phyloP scores from a whole-genome alignment of 2,113 vertebrate genomes.

The Danionella cerebrum region DNA sequence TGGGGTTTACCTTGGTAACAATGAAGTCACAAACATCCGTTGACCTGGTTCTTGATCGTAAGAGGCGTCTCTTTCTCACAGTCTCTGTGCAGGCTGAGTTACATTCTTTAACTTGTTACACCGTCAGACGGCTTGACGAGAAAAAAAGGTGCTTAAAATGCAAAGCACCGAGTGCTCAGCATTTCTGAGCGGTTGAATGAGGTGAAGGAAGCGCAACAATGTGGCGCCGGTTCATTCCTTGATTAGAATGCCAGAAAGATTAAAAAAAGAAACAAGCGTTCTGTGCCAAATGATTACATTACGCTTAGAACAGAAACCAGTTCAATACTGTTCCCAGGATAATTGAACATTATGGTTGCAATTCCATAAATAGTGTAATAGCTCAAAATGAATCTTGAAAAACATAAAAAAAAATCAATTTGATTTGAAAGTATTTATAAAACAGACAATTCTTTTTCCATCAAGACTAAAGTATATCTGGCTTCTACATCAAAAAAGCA shows the following conservation, averaged over 20 bases:
- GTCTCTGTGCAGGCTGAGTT: slow-evolving; percentile 10
- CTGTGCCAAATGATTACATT: too few species aligned
- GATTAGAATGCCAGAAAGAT: background rate
- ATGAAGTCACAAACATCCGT: background rate
- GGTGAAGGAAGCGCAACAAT: background rate
- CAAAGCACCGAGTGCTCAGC: background rate
- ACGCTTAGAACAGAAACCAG: too few species aligned
- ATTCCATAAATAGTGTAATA: too few species aligned
- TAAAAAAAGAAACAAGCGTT: background rate
- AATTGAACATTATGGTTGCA: too few species aligned
- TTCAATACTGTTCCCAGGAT: too few species aligned
- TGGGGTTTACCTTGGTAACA: background rate
- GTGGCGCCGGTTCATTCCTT: background rate
- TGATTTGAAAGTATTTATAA: too few species aligned
- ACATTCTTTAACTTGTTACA: slow-evolving; percentile 25
- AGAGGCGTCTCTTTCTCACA: slow-evolving; percentile 9
- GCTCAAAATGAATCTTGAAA: too few species aligned
- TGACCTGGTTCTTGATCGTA: background rate
- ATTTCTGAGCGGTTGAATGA: background rate
- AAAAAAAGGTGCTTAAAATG: background rate
- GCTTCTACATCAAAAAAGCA: too few species aligned
- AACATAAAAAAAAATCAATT: too few species aligned
- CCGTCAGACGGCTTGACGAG: background rate
- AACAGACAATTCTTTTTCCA: too few species aligned
- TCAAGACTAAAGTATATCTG: too few species aligned